Evolutionary conservation across 2,113 vertebrate species (phyloP), one percentile per base, ranked within the genome.

Genomic region (Thalassarche chlororhynchos): DNA sequence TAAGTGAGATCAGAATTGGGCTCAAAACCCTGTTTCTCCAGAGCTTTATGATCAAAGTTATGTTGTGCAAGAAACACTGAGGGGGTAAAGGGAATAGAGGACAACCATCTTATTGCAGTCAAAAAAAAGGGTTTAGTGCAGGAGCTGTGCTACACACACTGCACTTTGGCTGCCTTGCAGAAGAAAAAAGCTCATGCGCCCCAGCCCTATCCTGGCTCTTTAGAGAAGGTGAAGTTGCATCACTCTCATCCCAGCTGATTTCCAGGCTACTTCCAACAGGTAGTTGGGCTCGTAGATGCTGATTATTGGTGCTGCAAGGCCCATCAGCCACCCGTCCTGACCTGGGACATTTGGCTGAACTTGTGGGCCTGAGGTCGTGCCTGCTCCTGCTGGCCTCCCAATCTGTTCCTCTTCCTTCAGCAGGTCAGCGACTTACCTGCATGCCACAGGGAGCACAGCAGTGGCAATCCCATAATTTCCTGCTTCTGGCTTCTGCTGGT

Each of bases 1-100:
- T 44, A 87, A 90, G 44, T 79, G 77, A 89, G 52, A 55, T 84
- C 47, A 93, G 65, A 90, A 77, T 72, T 77, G 74, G 68, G n/a
- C 64, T 86, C 44, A 82, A 81, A 93, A 62, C 55, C 5, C 65
- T 87, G 5, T 57, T 74, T 90, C 69, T 87, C 42, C 34, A 57
- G 40, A 87, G 26, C 60, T 84, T 91, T 88, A 74, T 42, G 80
- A 74, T 80, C 83, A 82, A 92, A 89, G 72, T 62, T 58, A 25
- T 4, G 5, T 68, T 92, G 82, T 70, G 68, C 83, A 92, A 97
- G 60, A 89, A 88, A 62, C 64, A 81, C n/a, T 31, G 64, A 55
- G 32, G 9, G 32, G 21, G 52, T 72, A 36, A 92, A 94, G 40
- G 34, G 44, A 91, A 61, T 17, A 81, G 52, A 84, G 55, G 76